phyloP scores from a whole-genome alignment of 2,113 vertebrate species.

The Heterotis niloticus region DNA sequence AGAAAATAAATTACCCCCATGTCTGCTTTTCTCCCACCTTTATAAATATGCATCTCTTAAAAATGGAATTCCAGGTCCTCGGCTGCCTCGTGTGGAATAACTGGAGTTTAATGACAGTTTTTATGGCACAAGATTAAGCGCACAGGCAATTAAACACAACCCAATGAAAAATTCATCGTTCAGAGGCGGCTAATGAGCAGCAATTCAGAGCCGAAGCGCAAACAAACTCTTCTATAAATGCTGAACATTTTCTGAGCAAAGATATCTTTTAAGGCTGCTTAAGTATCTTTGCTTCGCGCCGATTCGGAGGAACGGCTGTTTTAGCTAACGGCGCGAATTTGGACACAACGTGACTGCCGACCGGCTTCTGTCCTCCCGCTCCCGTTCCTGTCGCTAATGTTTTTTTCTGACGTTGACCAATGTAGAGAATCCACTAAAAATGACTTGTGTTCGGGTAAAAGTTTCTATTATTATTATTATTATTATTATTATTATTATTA shows the following conservation, averaged over 20 bases:
- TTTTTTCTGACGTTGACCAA: background rate
- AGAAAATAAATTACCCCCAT: conserved; percentile 46
- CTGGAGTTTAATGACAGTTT: conserved; percentile 58
- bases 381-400: no score
- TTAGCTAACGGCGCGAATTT: background rate
- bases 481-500: no score
- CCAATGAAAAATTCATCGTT: conserved; percentile 51
- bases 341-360: no score
- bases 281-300: background rate
- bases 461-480: no score
- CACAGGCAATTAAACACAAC: conserved; percentile 51
- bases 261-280: background rate
- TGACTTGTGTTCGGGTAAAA: no score
- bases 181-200: conserved; percentile 33
- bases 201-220: conserved; percentile 18
- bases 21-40: conserved; percentile 47
- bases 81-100: conserved; percentile 57
- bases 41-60: conserved; percentile 60
- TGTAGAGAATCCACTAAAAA: no score
- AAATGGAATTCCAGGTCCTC: conserved; percentile 44
- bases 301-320: background rate
- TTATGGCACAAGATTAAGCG: conserved; percentile 43
- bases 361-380: no score
- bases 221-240: conserved; percentile 10
- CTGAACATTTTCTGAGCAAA: background rate